A percentile compares a stretch with the other conserved stretches of the same genome.
These are phyloP conservation scores for Xestia c-nigrum DNA, from an alignment of 2,888 invertebrate genomes.

Conservation along the genomic window DNA sequence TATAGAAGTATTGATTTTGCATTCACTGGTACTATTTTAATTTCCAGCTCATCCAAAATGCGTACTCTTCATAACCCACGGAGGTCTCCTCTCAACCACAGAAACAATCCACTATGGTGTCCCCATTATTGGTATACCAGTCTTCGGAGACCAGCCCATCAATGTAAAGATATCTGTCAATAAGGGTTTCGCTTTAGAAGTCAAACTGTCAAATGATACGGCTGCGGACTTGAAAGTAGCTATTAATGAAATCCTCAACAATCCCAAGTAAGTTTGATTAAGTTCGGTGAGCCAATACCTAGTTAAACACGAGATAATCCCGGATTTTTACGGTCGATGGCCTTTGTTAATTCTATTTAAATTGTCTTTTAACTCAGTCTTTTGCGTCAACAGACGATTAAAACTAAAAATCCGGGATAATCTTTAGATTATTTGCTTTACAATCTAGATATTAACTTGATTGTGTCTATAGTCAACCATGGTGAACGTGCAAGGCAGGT, in stretches of 20 bases:
- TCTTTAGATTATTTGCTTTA: too few species aligned
- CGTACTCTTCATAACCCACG: constrained; percentile 81
- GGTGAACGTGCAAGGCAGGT: too few species aligned
- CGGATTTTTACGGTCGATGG: background rate
- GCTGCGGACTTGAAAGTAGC: constrained; percentile 69
- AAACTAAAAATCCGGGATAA: too few species aligned
- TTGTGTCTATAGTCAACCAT: too few species aligned
- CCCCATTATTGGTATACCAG: constrained; percentile 81
- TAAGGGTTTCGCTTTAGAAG: constrained; percentile 75
- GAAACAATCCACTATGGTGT: constrained; percentile 79
- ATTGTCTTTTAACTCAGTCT: background rate
- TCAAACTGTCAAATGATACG: constrained; percentile 68
- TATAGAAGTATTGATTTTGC: too few species aligned
- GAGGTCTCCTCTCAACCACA: constrained; percentile 80
- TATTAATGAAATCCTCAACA: constrained; percentile 71
- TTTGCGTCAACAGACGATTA: too few species aligned
- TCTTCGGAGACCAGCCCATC: constrained; percentile 79
- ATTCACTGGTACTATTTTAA: background rate
- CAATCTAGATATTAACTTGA: too few species aligned
- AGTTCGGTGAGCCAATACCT: background rate
- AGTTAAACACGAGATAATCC: background rate
- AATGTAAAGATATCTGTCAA: constrained; percentile 75
- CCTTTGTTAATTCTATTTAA: background rate
- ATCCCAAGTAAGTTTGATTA: constrained; percentile 70
- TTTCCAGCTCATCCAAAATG: constrained; percentile 82